Conservation (phyloP, 2,888 invertebrate species). For the Rapana venosa region DNA sequence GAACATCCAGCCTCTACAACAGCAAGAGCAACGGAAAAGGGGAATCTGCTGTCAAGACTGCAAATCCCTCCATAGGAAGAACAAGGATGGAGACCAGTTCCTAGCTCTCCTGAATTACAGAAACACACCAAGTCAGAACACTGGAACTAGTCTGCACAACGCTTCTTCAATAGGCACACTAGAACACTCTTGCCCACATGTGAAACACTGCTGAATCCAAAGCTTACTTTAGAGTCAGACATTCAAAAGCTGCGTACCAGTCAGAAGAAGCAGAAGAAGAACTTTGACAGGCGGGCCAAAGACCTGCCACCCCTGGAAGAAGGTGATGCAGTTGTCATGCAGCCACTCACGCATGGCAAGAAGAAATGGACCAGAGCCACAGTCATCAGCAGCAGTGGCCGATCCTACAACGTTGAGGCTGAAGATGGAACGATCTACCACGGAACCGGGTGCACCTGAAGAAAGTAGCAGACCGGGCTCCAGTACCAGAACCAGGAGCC, state of each 20-base stretch:
- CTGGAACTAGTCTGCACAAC: slow-evolving; percentile 2
- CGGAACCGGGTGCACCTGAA: slow-evolving; percentile 12
- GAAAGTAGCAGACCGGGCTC: slow-evolving; percentile 16
- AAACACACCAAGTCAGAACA: slow-evolving; percentile 13
- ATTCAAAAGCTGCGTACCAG: background rate
- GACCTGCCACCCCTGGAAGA: background rate
- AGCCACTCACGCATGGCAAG: background rate
- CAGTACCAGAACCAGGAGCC: background rate
- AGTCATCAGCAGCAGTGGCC: background rate
- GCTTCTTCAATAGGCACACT: slow-evolving; percentile 4
- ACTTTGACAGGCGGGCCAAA: slow-evolving; percentile 12
- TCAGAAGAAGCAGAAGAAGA: slow-evolving; percentile 13
- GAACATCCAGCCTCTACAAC: slow-evolving; percentile 14
- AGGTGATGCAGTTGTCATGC: slow-evolving; percentile 7
- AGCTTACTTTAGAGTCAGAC: background rate
- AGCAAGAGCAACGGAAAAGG: slow-evolving; percentile 19
- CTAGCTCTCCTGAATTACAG: slow-evolving; percentile 9
- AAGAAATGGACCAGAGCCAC: slow-evolving; percentile 13
- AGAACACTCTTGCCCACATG: slow-evolving; percentile 14
- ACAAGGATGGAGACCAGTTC: slow-evolving; percentile 27
- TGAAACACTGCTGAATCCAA: slow-evolving; percentile 31
- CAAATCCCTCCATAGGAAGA: slow-evolving; percentile 12
- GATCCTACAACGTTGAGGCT: background rate
- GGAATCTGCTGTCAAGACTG: slow-evolving; percentile 16
- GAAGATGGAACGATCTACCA: background rate